Evolutionary conservation across 2,888 invertebrate genomes (phyloP).

Genomic region (Melieria picta): DNA sequence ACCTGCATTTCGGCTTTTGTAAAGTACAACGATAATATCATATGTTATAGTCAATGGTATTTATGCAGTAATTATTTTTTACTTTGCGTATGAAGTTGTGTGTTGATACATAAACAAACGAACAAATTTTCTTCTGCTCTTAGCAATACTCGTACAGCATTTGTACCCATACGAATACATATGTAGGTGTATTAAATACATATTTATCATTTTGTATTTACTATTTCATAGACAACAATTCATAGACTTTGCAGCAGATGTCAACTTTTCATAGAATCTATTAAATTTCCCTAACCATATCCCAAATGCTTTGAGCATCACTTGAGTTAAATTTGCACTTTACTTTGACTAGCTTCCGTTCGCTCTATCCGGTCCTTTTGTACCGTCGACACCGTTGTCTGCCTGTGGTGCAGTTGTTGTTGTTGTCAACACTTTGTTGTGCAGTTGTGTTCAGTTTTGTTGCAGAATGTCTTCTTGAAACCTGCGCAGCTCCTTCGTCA

Average conservation of each 20-base stretch:
- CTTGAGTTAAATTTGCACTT: constrained; percentile 1
- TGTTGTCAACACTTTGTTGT: not conserved
- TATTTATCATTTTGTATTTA: not conserved
- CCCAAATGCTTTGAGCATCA: not conserved
- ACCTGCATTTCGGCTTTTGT: constrained; percentile 11
- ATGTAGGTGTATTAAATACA: no score
- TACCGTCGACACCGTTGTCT: no score
- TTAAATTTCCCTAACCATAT: not conserved
- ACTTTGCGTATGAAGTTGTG: no score
- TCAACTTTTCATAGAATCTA: constrained; percentile 20
- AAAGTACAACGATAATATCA: constrained; percentile 21
- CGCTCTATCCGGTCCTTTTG: no score
- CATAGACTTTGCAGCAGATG: constrained; percentile 18
- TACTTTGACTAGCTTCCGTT: not conserved
- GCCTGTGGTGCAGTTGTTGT: not conserved
- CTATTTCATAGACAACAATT: constrained; percentile 4
- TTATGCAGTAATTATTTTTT: not conserved
- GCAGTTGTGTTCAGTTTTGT: constrained; percentile 37
- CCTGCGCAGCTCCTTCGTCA: constrained; percentile 44
- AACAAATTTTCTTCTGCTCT: no score
- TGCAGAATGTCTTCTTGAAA: constrained; percentile 45
- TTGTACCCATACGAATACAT: no score
- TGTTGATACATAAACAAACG: no score
- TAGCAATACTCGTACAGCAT: no score
- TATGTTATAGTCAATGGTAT: not conserved